Evolutionary conservation across 2,888 invertebrate genomes (phyloP), one percentile per base, ranked within the genome.

Genomic region (Lypha dubia): DNA sequence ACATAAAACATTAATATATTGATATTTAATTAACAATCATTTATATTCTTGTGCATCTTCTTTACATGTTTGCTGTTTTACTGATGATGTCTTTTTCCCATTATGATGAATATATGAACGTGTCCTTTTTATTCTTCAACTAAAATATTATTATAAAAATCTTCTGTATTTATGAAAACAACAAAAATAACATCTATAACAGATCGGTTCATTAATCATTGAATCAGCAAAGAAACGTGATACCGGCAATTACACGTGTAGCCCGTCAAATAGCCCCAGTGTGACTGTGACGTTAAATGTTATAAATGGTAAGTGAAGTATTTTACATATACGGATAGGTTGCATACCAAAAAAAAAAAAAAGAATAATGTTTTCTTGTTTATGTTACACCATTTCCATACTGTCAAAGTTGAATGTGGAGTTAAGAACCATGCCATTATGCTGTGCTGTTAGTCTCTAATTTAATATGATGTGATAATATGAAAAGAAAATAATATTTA

Each of bases 281-380:
- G 97, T 97, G 89, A 97, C 96, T 92, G 97, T 97, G 87, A 95
- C 96, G 91, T 95, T 98, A 89, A 97, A 98, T 93, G 97, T 98
- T 88, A 95, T 98, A 90, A 97, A 97, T 93, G 97, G 98, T 97
- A 93, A 94, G 94, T 86, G 24, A 73, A 76, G 32, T 77, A 58
- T 38, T 80, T 73, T 65, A 5, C 67, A 71, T 67, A 13, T 24
- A 13, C 11, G 2, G 8, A 24, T 15, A 17, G 9, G 9, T 35
- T 22, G 35, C 4, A 58, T 38, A 35, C 32, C 8, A 65, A 17
- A 13, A 6, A 20, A 20, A 49, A 20, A 20, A 24, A 65, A 17
- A 13, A 6, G 11, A 20, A 49, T 49, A 20, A 24, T 68, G 22
- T 56, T 28, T 28, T 11, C 11, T 7, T 17, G 24, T 24, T 51